These are phyloP conservation scores for Hyposmocoma kahamanoa DNA, from an alignment of 1,140 invertebrate genomes.

Conservation along the genomic window DNA sequence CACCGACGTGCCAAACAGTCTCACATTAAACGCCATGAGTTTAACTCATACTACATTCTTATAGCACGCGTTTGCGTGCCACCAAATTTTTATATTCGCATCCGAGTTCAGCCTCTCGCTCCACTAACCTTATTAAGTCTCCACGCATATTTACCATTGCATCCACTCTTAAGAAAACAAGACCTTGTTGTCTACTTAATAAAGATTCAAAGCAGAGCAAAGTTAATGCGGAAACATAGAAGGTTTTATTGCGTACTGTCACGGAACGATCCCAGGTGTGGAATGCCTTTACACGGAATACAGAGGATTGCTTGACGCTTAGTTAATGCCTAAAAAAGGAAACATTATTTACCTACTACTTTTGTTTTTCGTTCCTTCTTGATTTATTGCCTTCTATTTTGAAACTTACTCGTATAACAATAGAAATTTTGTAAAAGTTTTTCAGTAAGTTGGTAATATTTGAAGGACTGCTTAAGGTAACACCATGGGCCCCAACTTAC, in stretches of 20 bases:
- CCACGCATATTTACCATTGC: constrained; percentile 10
- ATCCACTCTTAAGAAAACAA: background rate
- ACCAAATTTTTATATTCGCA: constrained; percentile 31
- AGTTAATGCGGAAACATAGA: constrained; percentile 5
- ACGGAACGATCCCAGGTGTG: constrained; percentile 47
- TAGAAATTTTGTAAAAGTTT: background rate
- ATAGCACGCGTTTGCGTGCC: constrained; percentile 29
- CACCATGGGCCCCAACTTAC: too few relatives aligned
- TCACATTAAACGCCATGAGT: too few relatives aligned
- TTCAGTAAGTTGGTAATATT: too few relatives aligned
- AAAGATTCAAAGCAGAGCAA: background rate
- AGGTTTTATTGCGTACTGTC: constrained; percentile 43
- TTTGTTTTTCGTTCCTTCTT: background rate
- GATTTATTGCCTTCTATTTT: background rate
- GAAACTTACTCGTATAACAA: background rate
- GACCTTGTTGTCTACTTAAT: background rate
- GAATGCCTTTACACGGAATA: constrained; percentile 45
- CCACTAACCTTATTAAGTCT: constrained; percentile 46
- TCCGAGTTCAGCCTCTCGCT: constrained; percentile 40
- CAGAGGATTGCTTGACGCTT: constrained; percentile 41
- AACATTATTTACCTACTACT: constrained; percentile 15
- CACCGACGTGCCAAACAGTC: too few relatives aligned
- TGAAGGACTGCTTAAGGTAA: too few relatives aligned
- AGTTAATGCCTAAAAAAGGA: constrained; percentile 30
- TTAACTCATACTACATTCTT: constrained; percentile 5